Percentiles rank a stretch among this genome's conserved stretches.
Evolutionary conservation across 2,797 vertebrate species (phyloP).

Genomic region (Tiaroga cobitis): DNA sequence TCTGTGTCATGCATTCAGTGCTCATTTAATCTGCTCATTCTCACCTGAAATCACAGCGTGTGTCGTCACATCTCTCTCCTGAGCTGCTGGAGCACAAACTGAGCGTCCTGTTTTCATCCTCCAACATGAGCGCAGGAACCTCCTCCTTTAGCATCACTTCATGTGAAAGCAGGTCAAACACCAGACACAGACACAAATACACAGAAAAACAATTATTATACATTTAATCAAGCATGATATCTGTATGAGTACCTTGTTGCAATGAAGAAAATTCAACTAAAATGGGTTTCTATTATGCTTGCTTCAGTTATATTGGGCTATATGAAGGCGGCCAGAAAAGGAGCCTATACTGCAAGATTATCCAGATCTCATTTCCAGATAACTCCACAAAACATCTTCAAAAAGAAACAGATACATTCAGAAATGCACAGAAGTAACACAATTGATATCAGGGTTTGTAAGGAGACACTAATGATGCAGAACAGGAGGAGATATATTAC

Average conservation of each 20-base stretch:
- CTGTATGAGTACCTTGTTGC: background rate
- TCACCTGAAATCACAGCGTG: conserved; percentile 75
- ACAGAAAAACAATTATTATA: background rate
- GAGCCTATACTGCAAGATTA: background rate
- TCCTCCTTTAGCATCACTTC: conserved; percentile 87
- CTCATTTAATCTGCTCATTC: conserved; percentile 43
- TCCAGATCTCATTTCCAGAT: background rate
- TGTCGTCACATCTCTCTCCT: conserved; percentile 66
- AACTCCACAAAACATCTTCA: background rate
- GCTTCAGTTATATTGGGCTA: background rate
- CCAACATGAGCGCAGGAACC: conserved; percentile 81
- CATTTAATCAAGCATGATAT: background rate
- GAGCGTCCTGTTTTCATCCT: conserved; percentile 66
- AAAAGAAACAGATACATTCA: background rate
- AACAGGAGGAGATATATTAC: background rate
- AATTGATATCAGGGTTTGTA: background rate
- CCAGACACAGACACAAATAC: background rate
- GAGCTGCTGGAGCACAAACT: conserved; percentile 72
- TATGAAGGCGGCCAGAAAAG: background rate
- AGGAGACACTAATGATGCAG: background rate
- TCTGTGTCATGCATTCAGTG: conserved; percentile 45
- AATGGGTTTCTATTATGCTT: background rate
- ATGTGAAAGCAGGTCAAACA: conserved; percentile 52
- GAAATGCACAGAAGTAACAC: background rate
- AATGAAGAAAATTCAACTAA: background rate